These are phyloP conservation scores for Philopedon plagiatum DNA, from an alignment of 2,888 invertebrate species.

Conservation along the genomic window DNA sequence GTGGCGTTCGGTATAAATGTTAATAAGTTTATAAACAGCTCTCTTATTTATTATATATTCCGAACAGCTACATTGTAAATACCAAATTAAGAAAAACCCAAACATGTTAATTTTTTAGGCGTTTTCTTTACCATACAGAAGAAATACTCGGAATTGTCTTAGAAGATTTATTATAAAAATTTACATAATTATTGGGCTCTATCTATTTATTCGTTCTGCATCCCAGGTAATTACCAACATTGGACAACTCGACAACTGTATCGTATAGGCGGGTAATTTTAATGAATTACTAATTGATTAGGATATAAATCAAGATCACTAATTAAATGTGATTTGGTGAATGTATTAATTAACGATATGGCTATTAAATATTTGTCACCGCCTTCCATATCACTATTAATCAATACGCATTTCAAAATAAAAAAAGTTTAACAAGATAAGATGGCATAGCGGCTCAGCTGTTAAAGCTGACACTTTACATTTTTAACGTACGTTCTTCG, in stretches of 20 bases:
- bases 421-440: conserved; percentile 44
- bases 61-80: conserved; percentile 1
- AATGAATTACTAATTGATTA: conserved; percentile 45
- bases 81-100: conserved; percentile 10
- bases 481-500: conserved; percentile 23
- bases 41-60: neutral
- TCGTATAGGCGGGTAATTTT: conserved; percentile 28
- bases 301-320: conserved; percentile 47
- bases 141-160: conserved; percentile 5
- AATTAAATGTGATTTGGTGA: conserved; percentile 47
- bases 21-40: neutral
- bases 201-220: conserved; percentile 30
- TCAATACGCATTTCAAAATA: conserved; percentile 40
- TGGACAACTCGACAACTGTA: conserved; percentile 36
- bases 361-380: conserved; percentile 44
- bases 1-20: neutral
- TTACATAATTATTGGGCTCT: conserved; percentile 32
- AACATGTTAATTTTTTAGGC: conserved; percentile 4
- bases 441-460: conserved; percentile 28
- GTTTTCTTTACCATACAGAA: conserved; percentile 1
- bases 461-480: conserved; percentile 30
- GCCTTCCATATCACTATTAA: conserved; percentile 42
- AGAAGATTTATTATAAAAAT: conserved; percentile 14
- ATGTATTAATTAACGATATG: conserved; percentile 41
- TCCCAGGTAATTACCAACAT: conserved; percentile 31